Base-by-base conservation (phyloP, 2,888 invertebrate genomes). In the Caenorhabditis sp. region DNA sequence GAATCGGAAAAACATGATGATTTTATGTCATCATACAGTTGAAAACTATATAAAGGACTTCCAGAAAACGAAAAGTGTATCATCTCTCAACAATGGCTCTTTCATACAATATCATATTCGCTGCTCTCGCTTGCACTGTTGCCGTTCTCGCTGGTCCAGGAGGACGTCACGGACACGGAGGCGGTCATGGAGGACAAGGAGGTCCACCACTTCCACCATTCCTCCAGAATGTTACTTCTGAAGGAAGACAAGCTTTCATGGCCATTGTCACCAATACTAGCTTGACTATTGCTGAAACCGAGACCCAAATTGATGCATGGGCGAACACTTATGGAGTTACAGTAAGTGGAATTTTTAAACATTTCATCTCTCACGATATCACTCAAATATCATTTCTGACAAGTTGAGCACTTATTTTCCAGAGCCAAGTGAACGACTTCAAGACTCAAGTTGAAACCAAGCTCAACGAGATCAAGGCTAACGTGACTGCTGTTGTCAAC, bases 181-280 rank as follows among this genome's bases (percentile, higher is more conserved):
- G 80, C 41, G 68, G 72, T 19, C 61, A 16, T 7, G 61, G 64
- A 31, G 64, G 69, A 35, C 56, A 44, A 10, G 69, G 59, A 26
- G 61, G 74, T 59, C 73, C 54, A 26, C 72, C 35, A 49, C 68
- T 59, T 41, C 80, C 80, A 58, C 66, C 72, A 58, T 80, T 80
- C 80, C 74, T 80, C 44, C 68, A 80, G 35, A 74, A 80, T 54
- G 68, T 74, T n/a, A 74, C 74, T 19, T 14, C 61, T 44, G 74
- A 74, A 63, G 80, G 74, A 73, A 66, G 74, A 35, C 51, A 69
- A 35, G 80, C 73, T 14, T 80, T 74, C 80, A 66, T 80, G 59
- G 74, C 58, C 54, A 80, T 80, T 54, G 58, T 80, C 24, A 49
- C 54, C 28, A 74, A 80, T 58, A 12, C 26, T 3, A 69, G n/a